Percentiles rank a stretch among this genome's conserved stretches.
These are phyloP conservation scores for Wiebesia pumilae DNA, from an alignment of 1,140 invertebrate species.

Conservation along the genomic window DNA sequence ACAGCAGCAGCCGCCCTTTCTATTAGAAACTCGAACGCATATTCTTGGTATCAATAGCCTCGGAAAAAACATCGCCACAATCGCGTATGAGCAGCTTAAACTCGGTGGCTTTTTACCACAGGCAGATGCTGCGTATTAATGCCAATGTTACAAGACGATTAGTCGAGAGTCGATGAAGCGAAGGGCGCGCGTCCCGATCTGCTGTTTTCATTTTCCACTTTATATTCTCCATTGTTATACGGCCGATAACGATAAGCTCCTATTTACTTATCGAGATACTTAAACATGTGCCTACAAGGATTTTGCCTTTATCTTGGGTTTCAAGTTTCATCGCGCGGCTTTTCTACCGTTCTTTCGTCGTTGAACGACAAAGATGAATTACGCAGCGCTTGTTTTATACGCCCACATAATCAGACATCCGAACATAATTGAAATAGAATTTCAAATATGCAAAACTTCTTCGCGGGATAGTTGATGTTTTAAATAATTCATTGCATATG, in stretches of 20 bases:
- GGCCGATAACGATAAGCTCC: background rate
- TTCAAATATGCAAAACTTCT: conserved; percentile 10
- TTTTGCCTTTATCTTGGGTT: background rate
- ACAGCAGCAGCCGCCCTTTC: background rate
- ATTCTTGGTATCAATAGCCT: background rate
- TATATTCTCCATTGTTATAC: background rate
- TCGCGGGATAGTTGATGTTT: background rate
- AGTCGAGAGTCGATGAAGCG: background rate
- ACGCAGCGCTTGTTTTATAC: background rate
- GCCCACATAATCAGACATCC: background rate
- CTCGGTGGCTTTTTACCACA: background rate
- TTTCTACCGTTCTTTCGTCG: background rate
- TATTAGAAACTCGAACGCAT: background rate
- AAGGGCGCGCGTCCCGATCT: background rate
- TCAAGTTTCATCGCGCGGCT: background rate
- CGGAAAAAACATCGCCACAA: background rate
- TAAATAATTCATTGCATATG: background rate
- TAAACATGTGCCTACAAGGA: background rate
- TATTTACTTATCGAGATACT: background rate
- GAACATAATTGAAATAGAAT: background rate
- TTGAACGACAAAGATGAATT: background rate
- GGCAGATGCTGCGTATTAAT: background rate
- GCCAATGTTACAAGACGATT: background rate
- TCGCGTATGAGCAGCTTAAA: background rate
- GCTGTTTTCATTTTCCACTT: background rate